Evolutionary conservation across 2,888 invertebrate species (phyloP).

Genomic region (Noctua pronuba): DNA sequence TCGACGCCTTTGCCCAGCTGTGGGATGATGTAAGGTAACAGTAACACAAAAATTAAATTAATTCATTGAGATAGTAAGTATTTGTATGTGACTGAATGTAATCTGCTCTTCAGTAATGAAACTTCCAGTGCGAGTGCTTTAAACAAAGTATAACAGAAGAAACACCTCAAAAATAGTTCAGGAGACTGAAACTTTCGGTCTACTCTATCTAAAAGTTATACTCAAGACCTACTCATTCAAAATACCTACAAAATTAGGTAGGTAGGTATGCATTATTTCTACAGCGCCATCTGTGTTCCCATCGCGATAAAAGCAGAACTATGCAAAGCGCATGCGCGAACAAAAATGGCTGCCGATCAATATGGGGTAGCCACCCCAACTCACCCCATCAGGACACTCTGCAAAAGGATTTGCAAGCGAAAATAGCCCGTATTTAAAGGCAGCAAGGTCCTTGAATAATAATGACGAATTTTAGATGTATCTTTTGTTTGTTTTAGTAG

Average conservation of each 20-base stretch:
- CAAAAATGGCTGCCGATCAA: constrained; percentile 88
- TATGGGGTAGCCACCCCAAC: constrained; percentile 83
- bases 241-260: constrained; percentile 21
- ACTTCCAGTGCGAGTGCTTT: neutral
- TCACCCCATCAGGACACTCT: constrained; percentile 75
- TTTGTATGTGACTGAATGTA: neutral
- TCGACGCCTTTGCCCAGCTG: neutral
- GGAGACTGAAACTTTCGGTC: neutral
- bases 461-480: constrained; percentile 78
- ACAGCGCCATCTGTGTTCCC: constrained; percentile 84
- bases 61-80: neutral
- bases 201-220: neutral
- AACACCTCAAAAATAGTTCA: neutral
- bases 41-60: no score
- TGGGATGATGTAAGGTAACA: neutral
- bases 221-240: neutral
- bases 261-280: constrained; percentile 44
- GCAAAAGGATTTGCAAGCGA: constrained; percentile 63
- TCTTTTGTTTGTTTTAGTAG: constrained; percentile 80
- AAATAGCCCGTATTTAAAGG: constrained; percentile 67
- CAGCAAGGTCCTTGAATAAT: constrained; percentile 67
- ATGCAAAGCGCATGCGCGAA: constrained; percentile 80
- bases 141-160: neutral
- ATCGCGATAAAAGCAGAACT: constrained; percentile 66
- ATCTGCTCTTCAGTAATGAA: neutral